phyloP scores from a whole-genome alignment of 23 tunicate species.

The Ascidia mentula region DNA sequence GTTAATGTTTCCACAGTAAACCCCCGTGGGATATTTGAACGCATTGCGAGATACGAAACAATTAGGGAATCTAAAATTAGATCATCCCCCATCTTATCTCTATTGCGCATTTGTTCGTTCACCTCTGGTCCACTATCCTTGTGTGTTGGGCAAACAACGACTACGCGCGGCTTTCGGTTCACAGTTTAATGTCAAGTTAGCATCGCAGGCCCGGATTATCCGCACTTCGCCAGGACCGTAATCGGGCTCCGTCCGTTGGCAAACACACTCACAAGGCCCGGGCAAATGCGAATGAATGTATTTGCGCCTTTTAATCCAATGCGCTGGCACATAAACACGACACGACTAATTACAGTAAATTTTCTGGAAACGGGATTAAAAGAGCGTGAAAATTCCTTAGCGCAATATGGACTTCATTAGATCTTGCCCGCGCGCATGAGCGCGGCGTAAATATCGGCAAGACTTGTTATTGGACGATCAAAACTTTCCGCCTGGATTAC shows the following conservation, averaged over 20 bases:
- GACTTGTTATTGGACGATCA: background rate
- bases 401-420: background rate
- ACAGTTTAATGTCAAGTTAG: constrained; percentile 7
- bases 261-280: background rate
- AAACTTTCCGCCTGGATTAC: constrained; percentile 3
- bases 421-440: constrained; percentile 2
- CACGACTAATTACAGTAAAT: constrained; percentile 11
- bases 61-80: background rate
- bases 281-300: background rate
- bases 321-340: background rate
- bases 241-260: constrained; percentile 10
- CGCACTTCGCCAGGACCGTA: constrained; percentile 5
- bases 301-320: background rate
- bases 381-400: background rate
- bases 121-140: background rate
- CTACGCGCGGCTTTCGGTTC: background rate
- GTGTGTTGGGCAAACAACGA: constrained; percentile 9
- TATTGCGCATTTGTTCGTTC: background rate
- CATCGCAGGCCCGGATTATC: background rate
- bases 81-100: constrained; percentile 1
- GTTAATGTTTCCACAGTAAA: too few relatives aligned
- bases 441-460: constrained; percentile 9
- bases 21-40: too few relatives aligned
- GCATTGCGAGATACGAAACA: too few relatives aligned
- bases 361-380: constrained; percentile 1